Percentiles rank a stretch among this genome's conserved stretches.
Conservation (phyloP, 2,113 vertebrate species). For the Plectropomus leopardus region DNA sequence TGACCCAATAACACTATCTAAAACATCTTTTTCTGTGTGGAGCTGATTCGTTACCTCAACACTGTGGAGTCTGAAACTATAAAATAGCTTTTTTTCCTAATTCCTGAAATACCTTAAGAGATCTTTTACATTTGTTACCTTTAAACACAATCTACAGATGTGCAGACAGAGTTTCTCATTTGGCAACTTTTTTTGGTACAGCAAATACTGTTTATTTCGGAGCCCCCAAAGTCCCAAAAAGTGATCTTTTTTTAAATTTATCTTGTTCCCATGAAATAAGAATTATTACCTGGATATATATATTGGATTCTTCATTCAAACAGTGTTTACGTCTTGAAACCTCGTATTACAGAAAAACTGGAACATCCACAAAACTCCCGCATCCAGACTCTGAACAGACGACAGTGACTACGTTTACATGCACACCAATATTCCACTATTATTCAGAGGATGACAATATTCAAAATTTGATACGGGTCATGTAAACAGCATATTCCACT, state of each 20-base stretch:
- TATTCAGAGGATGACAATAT: too few species aligned
- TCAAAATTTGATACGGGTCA: too few species aligned
- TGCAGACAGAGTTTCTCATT: slow-evolving; percentile 19
- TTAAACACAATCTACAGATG: slow-evolving; percentile 2
- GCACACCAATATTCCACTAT: too few species aligned
- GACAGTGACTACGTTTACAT: background rate
- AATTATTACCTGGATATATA: too few species aligned
- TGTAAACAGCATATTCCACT: too few species aligned
- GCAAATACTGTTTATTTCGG: slow-evolving; percentile 11
- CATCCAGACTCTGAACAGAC: slow-evolving; percentile 47
- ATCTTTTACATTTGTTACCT: background rate
- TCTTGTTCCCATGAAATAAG: too few species aligned
- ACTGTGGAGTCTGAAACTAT: background rate
- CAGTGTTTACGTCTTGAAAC: slow-evolving; percentile 12
- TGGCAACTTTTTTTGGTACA: slow-evolving; percentile 36
- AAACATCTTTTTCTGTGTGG: background rate
- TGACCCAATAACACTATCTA: background rate
- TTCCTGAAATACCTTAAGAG: background rate
- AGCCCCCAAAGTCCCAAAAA: too few species aligned
- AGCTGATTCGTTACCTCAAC: background rate
- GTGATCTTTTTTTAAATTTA: too few species aligned
- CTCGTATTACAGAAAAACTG: background rate
- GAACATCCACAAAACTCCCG: slow-evolving; percentile 34
- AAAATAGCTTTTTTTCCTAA: background rate
- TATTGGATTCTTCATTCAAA: slow-evolving; percentile 8